A percentile compares a stretch with the other conserved stretches of the same genome.
Evolutionary conservation across 2,888 invertebrate species (phyloP).

Genomic region (Pterostichus madidus): DNA sequence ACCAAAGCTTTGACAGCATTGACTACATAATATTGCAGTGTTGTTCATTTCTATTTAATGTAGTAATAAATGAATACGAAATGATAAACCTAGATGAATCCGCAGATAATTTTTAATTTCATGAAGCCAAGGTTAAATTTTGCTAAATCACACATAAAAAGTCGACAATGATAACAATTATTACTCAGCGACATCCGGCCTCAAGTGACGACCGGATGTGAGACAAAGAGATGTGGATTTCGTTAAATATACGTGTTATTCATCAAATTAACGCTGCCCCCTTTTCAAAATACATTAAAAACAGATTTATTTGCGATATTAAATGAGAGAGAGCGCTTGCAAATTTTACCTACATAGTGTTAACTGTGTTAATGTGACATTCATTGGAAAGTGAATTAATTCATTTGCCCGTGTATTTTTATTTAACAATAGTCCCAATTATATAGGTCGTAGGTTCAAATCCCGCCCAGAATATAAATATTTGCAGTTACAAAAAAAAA

Average conservation of each 20-base stretch:
- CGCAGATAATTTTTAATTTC: constrained; percentile 56
- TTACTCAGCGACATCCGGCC: constrained; percentile 64
- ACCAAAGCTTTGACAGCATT: not conserved
- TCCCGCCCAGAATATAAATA: too few species aligned
- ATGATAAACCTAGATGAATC: constrained; percentile 25
- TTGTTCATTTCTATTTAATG: not conserved
- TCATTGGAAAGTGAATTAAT: too few species aligned
- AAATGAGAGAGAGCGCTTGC: not conserved
- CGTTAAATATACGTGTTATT: constrained; percentile 65
- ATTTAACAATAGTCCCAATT: too few species aligned
- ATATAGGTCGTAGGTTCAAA: too few species aligned
- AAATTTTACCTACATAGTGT: too few species aligned
- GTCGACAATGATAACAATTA: constrained; percentile 64
- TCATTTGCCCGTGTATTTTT: too few species aligned
- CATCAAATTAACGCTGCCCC: constrained; percentile 62
- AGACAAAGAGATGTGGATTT: constrained; percentile 55
- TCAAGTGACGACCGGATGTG: constrained; percentile 53
- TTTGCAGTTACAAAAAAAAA: too few species aligned
- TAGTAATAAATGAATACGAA: constrained; percentile 18
- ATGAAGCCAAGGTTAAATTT: constrained; percentile 48
- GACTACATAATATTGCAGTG: not conserved
- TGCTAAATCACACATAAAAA: constrained; percentile 61
- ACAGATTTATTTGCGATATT: constrained; percentile 40
- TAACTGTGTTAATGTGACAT: too few species aligned
- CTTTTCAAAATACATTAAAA: constrained; percentile 34